A percentile compares a stretch with the other conserved stretches of the same genome.
Evolutionary conservation across 53 echinoderm and acorn worm genomes (phyloP).

Genomic region (Zoroaster sp.): DNA sequence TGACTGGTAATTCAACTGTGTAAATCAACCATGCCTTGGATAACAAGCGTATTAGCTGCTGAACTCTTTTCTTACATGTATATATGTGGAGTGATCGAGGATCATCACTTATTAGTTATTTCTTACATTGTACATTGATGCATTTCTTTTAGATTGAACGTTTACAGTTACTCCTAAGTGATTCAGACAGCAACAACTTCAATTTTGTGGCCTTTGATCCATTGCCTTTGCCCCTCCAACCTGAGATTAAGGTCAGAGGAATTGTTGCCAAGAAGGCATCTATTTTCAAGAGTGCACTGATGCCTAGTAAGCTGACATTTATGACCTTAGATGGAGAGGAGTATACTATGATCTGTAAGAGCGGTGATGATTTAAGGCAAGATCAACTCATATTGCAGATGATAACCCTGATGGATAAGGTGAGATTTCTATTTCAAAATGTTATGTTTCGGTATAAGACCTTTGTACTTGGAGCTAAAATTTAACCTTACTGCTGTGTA

Average conservation of each 20-base stretch:
- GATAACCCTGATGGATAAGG: constrained; percentile 98
- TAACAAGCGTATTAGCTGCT: too few species aligned
- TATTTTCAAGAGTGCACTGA: constrained; percentile 96
- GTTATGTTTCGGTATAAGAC: too few species aligned
- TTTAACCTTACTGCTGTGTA: too few species aligned
- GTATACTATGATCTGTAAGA: constrained; percentile 92
- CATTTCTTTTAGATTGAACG: constrained; percentile 81
- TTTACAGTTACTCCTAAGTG: constrained; percentile 75
- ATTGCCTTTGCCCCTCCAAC: constrained; percentile 89
- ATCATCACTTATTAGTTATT: too few species aligned
- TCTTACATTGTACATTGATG: neutral
- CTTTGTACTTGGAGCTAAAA: too few species aligned
- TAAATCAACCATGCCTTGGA: too few species aligned
- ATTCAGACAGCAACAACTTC: constrained; percentile 63
- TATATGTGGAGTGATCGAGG: too few species aligned
- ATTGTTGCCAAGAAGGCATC: constrained; percentile 84
- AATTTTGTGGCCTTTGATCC: constrained; percentile 89
- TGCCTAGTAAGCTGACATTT: constrained; percentile 92
- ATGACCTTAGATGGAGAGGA: constrained; percentile 73
- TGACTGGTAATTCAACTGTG: too few species aligned
- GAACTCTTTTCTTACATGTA: neutral
- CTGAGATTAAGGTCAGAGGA: constrained; percentile 88
- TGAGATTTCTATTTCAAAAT: too few species aligned
- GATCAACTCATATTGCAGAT: constrained; percentile 98
- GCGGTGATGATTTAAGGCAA: constrained; percentile 94